phyloP scores from a whole-genome alignment of 1,140 invertebrate genomes.

The Caenorhabditis inopinata region DNA sequence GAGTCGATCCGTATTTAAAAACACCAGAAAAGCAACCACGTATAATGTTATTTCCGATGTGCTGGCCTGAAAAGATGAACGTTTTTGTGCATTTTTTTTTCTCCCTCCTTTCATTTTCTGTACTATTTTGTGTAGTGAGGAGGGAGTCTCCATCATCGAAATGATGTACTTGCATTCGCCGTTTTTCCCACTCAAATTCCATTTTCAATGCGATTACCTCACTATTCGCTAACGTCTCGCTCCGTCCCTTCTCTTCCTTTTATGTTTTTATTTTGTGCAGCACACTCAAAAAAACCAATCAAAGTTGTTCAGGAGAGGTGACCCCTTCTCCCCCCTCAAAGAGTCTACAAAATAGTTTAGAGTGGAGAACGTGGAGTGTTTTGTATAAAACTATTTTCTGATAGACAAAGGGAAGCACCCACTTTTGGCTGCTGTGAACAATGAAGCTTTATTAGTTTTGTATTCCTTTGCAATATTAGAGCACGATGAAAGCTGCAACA shows the following conservation, averaged over 20 bases:
- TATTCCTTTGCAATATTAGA: no score
- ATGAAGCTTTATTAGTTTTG: no score
- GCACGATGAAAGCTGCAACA: no score
- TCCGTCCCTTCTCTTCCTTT: background rate
- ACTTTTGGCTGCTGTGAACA: no score
- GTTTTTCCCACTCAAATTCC: constrained; percentile 28
- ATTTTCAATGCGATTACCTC: constrained; percentile 31
- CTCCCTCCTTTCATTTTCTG: background rate
- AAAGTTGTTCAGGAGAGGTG: background rate
- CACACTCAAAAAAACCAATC: constrained; percentile 25
- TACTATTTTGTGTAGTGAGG: background rate
- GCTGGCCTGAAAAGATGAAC: constrained; percentile 28
- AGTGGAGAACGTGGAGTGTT: background rate
- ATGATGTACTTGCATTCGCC: background rate
- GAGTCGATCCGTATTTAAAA: constrained; percentile 35
- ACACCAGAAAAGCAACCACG: constrained; percentile 37
- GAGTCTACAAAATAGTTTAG: background rate
- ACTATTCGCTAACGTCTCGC: background rate
- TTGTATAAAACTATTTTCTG: no score
- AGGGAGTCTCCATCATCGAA: background rate
- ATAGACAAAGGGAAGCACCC: no score
- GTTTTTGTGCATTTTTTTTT: background rate
- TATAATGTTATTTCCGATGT: constrained; percentile 41
- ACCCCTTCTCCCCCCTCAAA: no score
- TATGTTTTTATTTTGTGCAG: background rate